Conservation (phyloP, 2,888 invertebrate species). For the Desoria tigrina region DNA sequence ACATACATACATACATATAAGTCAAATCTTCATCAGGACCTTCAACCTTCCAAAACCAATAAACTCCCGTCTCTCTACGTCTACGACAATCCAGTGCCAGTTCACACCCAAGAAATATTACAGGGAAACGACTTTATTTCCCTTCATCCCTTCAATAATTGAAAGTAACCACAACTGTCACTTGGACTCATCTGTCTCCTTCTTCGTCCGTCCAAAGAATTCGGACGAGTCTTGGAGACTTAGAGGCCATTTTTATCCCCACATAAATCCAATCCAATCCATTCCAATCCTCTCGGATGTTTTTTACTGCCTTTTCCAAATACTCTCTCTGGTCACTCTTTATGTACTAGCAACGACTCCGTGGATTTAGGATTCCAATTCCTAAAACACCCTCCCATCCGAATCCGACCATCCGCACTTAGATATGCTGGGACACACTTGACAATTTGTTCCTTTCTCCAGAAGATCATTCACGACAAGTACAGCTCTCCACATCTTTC, state of each 20-base stretch:
- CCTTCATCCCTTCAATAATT: background rate
- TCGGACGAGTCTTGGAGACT: too few relatives aligned
- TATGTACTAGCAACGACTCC: background rate
- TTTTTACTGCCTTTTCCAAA: slow-evolving; percentile 7
- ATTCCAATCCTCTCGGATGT: background rate
- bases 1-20: too few relatives aligned
- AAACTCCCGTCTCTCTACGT: background rate
- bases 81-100: background rate
- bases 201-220: background rate
- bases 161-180: background rate
- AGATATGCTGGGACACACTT: background rate
- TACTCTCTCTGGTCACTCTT: background rate
- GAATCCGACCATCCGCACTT: too few relatives aligned
- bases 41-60: background rate
- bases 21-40: background rate
- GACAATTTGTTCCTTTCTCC: slow-evolving; percentile 6
- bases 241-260: slow-evolving; percentile 1
- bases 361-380: background rate
- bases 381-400: background rate
- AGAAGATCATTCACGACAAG: too few relatives aligned
- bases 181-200: background rate
- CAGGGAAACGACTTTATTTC: background rate
- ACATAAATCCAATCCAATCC: slow-evolving; percentile 9
- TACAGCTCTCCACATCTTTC: too few relatives aligned
- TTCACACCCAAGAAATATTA: slow-evolving; percentile 7